Base-by-base conservation (phyloP, 2,797 vertebrate genomes). In the Epinephelus coioides region DNA sequence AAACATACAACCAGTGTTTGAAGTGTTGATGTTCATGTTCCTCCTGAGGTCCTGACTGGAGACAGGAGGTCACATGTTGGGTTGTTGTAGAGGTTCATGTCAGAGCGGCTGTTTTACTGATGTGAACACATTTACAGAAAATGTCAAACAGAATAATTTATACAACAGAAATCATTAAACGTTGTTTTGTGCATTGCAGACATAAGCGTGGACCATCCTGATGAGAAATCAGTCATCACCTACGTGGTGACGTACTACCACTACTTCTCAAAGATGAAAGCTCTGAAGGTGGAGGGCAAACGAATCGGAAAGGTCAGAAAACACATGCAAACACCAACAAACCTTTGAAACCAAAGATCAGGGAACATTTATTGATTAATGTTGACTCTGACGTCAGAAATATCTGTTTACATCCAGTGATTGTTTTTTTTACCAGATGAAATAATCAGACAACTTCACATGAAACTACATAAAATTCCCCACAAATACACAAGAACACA, bases 261-360 rank as follows among this genome's bases (percentile, higher is more conserved):
- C 94, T 98, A 98, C 90, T 98, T 98, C 94, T 98, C 97, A 69
- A 98, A 98, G 94, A 98, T 98, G 97, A 98, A 98, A 84, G 97
- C 97, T 46, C 92, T 98, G 88, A 97, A 97, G 76, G 97, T 98
- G 15, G 97, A 98, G 93, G 97, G 97, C 83, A 98, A 98, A 65
- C 96, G 97, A 14, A 97, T 98, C 0, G 97, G 97, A 81, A 98
- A 98, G 96, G 97, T 98, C 14, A 30, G 81, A 13, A 3, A 14
- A 8, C 34, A 34, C 2, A 2, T 2, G 6, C 34, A 7, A 34
- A 34, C 34, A 34, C 34, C 34, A 34, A 43, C 17, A 12, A 64
- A 27, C 10, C 23, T 47, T 38, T 59, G 27, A 0, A 34, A 34
- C 34, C 34, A 34, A 34, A 34, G 34, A 34, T 34, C 34, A 34